Evolutionary conservation across 2,797 vertebrate species (phyloP).

Genomic region (Platalea minor): DNA sequence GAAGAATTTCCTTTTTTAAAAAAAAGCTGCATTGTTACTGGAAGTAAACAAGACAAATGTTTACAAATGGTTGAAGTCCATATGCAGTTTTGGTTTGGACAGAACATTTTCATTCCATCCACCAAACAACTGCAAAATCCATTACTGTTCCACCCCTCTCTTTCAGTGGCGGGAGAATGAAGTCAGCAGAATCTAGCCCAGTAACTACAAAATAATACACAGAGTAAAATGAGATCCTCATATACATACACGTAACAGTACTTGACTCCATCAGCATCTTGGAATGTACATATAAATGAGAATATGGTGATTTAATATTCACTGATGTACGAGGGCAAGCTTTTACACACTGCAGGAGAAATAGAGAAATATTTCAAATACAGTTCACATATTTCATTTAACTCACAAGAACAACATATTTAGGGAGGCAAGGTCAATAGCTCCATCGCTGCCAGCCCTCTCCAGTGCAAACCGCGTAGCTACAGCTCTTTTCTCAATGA

Average conservation of each 20-base stretch:
- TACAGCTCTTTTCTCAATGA: not conserved
- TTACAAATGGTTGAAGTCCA: not conserved
- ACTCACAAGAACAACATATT: not conserved
- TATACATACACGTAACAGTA: not conserved
- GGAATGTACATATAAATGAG: not conserved
- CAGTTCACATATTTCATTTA: not conserved
- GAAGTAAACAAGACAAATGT: constrained; percentile 23
- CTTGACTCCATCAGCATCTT: not conserved
- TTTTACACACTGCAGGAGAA: not conserved
- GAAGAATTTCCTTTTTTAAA: not conserved
- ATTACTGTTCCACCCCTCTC: not conserved
- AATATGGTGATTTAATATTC: not conserved
- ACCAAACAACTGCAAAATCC: not conserved
- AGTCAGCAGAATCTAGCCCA: not conserved
- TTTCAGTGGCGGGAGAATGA: not conserved
- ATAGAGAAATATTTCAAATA: not conserved
- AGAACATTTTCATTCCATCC: not conserved
- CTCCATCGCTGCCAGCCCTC: not conserved
- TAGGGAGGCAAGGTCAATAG: not conserved
- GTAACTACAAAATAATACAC: not conserved
- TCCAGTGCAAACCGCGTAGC: not conserved
- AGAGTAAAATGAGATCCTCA: not conserved
- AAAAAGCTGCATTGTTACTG: not conserved
- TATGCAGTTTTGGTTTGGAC: constrained; percentile 2
- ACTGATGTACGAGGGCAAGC: not conserved